These are phyloP conservation scores for Heterodera schachtii DNA, from an alignment of 1,140 invertebrate genomes.

Conservation along the genomic window DNA sequence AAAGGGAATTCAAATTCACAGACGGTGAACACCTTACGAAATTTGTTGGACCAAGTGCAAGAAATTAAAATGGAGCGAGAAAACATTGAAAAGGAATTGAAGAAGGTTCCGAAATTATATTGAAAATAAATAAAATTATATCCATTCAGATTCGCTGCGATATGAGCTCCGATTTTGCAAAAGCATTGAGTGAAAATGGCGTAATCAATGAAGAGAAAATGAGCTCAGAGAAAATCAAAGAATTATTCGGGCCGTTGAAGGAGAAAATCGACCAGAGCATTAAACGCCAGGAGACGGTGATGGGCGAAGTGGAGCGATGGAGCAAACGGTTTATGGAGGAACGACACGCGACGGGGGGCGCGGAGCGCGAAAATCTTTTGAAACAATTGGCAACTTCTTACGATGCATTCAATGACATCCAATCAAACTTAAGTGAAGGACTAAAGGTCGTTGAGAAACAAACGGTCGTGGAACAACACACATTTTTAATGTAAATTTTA, in stretches of 20 bases:
- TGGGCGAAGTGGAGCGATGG: slow-evolving; percentile 76
- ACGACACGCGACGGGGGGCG: slow-evolving; percentile 65
- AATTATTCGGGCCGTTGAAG: slow-evolving; percentile 80
- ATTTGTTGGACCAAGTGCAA: slow-evolving; percentile 75
- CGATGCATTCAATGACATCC: slow-evolving; percentile 87
- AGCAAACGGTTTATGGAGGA: slow-evolving; percentile 74
- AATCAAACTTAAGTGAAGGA: slow-evolving; percentile 87
- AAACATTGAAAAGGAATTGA: slow-evolving; percentile 73
- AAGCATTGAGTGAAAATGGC: slow-evolving; percentile 77
- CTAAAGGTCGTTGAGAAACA: slow-evolving; percentile 73
- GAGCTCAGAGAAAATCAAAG: slow-evolving; percentile 74
- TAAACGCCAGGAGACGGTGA: slow-evolving; percentile 77
- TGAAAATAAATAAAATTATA: neutral
- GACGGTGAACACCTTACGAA: slow-evolving; percentile 74
- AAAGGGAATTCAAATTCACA: slow-evolving; percentile 38
- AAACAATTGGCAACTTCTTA: slow-evolving; percentile 83
- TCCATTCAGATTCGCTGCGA: slow-evolving; percentile 74
- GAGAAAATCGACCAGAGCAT: slow-evolving; percentile 75
- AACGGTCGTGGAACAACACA: neutral
- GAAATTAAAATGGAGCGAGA: slow-evolving; percentile 74
- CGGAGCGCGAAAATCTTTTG: slow-evolving; percentile 75
- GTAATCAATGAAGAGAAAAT: slow-evolving; percentile 78
- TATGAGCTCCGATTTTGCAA: slow-evolving; percentile 72
- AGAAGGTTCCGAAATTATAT: slow-evolving; percentile 72
- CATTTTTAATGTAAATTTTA: slow-evolving; percentile 57